Percentiles rank a stretch among this genome's conserved stretches.
These are phyloP conservation scores for Phataginus tetradactyla DNA, from an alignment of 2,797 vertebrate genomes.

Conservation along the genomic window DNA sequence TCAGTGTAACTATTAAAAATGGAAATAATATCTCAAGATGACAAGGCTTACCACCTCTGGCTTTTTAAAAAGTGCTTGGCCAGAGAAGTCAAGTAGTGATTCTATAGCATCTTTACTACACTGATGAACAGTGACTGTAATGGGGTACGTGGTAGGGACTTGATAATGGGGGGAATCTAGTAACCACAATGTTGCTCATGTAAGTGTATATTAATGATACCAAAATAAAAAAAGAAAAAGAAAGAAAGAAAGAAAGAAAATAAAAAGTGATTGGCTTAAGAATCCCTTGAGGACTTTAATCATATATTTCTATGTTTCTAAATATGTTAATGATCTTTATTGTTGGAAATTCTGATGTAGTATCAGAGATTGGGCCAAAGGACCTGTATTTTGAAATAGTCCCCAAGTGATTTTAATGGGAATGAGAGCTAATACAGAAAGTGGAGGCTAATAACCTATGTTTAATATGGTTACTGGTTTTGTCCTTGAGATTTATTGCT, in stretches of 20 bases:
- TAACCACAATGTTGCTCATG: too few relatives aligned
- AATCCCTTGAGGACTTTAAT: slow-evolving; percentile 13
- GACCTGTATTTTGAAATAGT: slow-evolving; percentile 28
- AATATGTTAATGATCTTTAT: neutral
- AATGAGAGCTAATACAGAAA: neutral
- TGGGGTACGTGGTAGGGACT: too few relatives aligned
- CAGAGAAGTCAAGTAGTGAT: too few relatives aligned
- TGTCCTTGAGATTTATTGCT: slow-evolving; percentile 43
- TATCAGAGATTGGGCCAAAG: neutral
- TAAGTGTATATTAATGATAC: too few relatives aligned
- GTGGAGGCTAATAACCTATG: neutral
- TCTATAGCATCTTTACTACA: too few relatives aligned
- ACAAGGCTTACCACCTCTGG: neutral
- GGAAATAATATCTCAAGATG: neutral
- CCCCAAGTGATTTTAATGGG: neutral
- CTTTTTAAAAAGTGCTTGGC: neutral
- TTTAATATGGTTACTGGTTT: slow-evolving; percentile 24
- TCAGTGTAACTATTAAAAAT: slow-evolving; percentile 23
- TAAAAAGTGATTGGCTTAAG: neutral
- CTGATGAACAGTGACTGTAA: too few relatives aligned
- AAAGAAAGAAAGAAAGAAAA: too few relatives aligned
- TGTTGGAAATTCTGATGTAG: neutral
- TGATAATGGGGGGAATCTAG: too few relatives aligned
- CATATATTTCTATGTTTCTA: neutral
- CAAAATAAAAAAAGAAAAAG: too few relatives aligned